Evolutionary conservation across 2,113 vertebrate species (phyloP).

Genomic region (Equus przewalskii): DNA sequence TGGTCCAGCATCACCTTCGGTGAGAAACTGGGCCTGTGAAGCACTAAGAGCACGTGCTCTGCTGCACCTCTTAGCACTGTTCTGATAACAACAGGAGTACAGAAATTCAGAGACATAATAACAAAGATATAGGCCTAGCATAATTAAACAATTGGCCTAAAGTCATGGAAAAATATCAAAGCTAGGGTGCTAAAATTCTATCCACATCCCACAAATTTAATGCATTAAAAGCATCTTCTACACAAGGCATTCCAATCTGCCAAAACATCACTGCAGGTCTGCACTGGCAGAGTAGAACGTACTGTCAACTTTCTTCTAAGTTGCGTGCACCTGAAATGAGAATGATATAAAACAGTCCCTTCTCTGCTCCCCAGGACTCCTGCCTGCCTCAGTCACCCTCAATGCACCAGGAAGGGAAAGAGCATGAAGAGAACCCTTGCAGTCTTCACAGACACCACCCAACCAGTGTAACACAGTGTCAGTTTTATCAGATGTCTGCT

Average conservation of each 20-base stretch:
- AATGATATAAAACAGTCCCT: neutral
- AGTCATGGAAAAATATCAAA: neutral
- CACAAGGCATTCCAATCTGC: neutral
- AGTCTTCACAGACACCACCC: neutral
- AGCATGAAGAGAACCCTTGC: accelerated
- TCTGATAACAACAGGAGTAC: accelerated
- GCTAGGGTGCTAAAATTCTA: accelerated
- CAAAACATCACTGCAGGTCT: neutral
- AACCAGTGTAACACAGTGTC: accelerated
- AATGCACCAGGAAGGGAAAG: neutral
- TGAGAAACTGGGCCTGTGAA: neutral
- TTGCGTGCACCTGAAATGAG: neutral
- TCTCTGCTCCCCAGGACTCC: neutral
- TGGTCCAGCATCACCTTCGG: neutral
- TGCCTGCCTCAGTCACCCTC: neutral
- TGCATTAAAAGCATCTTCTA: neutral
- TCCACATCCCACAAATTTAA: neutral
- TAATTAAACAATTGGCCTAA: neutral
- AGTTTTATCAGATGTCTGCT: accelerated
- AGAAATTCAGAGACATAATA: neutral
- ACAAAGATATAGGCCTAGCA: neutral
- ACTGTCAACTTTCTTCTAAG: neutral
- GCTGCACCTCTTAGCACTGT: neutral
- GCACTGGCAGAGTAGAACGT: neutral
- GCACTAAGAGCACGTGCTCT: accelerated